Evolutionary conservation across 2,888 invertebrate genomes (phyloP), one percentile per base, ranked within the genome.

Genomic region (Drosophila meridionalis): DNA sequence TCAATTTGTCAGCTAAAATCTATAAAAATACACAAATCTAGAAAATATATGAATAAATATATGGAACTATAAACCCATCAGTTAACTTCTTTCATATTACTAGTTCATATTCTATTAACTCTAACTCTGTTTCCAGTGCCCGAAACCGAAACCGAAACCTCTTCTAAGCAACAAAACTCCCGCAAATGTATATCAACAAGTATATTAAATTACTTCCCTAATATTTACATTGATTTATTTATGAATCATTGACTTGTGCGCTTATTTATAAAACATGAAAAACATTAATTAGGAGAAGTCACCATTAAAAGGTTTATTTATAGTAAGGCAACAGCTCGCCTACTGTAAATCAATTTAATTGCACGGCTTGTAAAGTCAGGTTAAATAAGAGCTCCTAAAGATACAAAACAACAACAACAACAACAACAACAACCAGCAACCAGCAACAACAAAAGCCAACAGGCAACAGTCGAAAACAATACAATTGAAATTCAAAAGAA

Each of bases 401-500:
- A 55, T 48, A 42, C 56, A 66, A 30, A 38, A 3, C 38, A 20
- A 20, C 20, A 20, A 20, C 20, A 20, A 20, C 20, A 20, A 20
- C 9, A 12, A 20, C 11, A 34, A 20, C 20, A 20, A 20, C 20
- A 20, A 20, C 20, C 9, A 12, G 20, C 11, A 34, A 20, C 20
- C 20, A 20, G 20, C 9, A 12, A 20, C 11, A 34, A 30, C 14
- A 67, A 8, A 45, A 11, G 36, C 26, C 52, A 59, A 28, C 5
- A 12, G 11, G n/a, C 7, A 20, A 34, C 9, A 36, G 11, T 8
- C 14, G 56, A 45, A 48, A 60, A 36, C 20, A 66, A 70, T 61
- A 59, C 73, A 76, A 76, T 62, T 64, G 77, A 64, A 68, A 76
- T 59, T 62, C 73, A 45, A 52, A 64, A 36, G 72, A 70, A 82